Percentiles rank a stretch among this genome's conserved stretches.
phyloP scores from a whole-genome alignment of 1,140 invertebrate species.

The Drosophila navojoa region DNA sequence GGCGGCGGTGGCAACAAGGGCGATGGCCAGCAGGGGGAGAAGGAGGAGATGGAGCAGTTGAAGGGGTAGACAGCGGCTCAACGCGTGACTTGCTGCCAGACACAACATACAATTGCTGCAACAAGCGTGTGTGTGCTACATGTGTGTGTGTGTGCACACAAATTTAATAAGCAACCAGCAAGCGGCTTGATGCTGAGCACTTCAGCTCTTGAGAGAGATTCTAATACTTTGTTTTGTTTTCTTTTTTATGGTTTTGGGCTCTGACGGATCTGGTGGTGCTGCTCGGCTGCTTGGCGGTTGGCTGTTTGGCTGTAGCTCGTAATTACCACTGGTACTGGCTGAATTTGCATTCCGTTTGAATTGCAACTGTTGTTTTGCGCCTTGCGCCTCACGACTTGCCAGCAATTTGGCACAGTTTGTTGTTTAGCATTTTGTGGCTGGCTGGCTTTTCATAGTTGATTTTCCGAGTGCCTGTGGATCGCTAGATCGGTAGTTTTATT shows the following conservation, averaged over 20 bases:
- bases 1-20: slow-evolving; percentile 14
- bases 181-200: slow-evolving; percentile 31
- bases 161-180: slow-evolving; percentile 60
- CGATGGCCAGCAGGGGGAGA: no score
- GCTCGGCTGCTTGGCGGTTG: neutral
- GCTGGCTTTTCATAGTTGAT: slow-evolving; percentile 73
- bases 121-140: slow-evolving; percentile 29
- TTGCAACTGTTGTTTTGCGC: slow-evolving; percentile 83
- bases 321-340: slow-evolving; percentile 63
- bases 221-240: slow-evolving; percentile 48
- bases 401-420: slow-evolving; percentile 74
- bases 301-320: slow-evolving; percentile 36
- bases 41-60: slow-evolving; percentile 4
- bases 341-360: slow-evolving; percentile 83
- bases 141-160: slow-evolving; percentile 43
- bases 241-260: slow-evolving; percentile 30
- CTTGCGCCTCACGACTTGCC: slow-evolving; percentile 76
- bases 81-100: slow-evolving; percentile 74
- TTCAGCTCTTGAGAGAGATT: slow-evolving; percentile 41
- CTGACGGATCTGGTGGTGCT: slow-evolving; percentile 19
- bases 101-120: slow-evolving; percentile 58
- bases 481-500: slow-evolving; percentile 80
- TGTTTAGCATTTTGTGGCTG: slow-evolving; percentile 24
- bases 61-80: slow-evolving; percentile 30
- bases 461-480: slow-evolving; percentile 54